A percentile compares a stretch with the other conserved stretches of the same genome.
phyloP scores from a whole-genome alignment of 2,888 invertebrate species.

The Prenolepis imparis region DNA sequence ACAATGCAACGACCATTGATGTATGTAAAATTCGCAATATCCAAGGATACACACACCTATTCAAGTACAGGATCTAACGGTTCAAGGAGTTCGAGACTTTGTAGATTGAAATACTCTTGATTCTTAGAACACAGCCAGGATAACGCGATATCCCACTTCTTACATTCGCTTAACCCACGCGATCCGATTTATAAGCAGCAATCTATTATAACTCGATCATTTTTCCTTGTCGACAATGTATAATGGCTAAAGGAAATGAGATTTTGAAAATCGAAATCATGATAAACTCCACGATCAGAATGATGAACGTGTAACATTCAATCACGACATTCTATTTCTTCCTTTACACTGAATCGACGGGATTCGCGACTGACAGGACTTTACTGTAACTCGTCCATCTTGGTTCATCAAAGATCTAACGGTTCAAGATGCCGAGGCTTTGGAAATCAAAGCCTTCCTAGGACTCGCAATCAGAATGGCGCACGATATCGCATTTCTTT shows the following conservation, averaged over 20 bases:
- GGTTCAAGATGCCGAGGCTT: slow-evolving; percentile 32
- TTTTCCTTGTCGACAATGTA: slow-evolving; percentile 21
- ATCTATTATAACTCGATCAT: slow-evolving; percentile 18
- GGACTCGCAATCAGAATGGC: slow-evolving; percentile 32
- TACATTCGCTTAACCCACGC: slow-evolving; percentile 38
- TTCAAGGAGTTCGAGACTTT: slow-evolving; percentile 14
- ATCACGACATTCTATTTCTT: slow-evolving; percentile 54
- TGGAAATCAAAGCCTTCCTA: slow-evolving; percentile 37
- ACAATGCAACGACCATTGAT: neutral
- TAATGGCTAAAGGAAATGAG: slow-evolving; percentile 37
- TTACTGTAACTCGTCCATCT: slow-evolving; percentile 46
- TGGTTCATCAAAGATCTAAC: slow-evolving; percentile 49
- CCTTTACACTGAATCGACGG: slow-evolving; percentile 20
- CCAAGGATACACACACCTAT: neutral
- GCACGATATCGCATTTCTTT: slow-evolving; percentile 30
- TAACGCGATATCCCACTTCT: slow-evolving; percentile 31
- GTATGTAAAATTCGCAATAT: slow-evolving; percentile 8
- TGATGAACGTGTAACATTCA: slow-evolving; percentile 59
- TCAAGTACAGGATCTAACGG: slow-evolving; percentile 47
- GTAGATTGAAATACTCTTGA: slow-evolving; percentile 36
- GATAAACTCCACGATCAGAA: neutral
- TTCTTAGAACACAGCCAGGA: slow-evolving; percentile 38
- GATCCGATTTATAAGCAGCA: slow-evolving; percentile 35
- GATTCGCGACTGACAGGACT: slow-evolving; percentile 33
- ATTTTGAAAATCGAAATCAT: slow-evolving; percentile 44